Base-by-base conservation (phyloP, 53 echinoderm and acorn worm species). In the Stichopus horrens region DNA sequence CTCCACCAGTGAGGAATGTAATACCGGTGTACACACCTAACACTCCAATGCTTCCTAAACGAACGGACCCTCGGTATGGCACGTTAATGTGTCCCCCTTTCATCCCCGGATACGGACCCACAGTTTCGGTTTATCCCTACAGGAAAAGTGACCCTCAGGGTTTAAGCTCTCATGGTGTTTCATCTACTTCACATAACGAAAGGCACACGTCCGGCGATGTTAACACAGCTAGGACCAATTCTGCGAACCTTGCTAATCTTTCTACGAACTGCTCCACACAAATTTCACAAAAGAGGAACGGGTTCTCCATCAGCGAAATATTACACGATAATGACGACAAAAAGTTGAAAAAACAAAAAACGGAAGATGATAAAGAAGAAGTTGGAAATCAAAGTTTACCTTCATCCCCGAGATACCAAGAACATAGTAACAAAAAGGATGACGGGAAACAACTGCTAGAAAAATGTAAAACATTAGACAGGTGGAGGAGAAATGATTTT, bases 381-480 rank as follows among this genome's bases (percentile, higher is more conserved):
- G 7, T 16, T 81, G 53, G 57, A 56, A 7, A 21, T 10, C 56
- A 57, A 52, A 1, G 55, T n/a, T 56, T 57, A 58, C 2, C 81
- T 21, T 56, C 79, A 53, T 54, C 71, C 19, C 14, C 19, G 6
- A n/a, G 71, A n/a, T 71, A 18, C n/a, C 21, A 71, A 71, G 71
- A 20, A 16, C 37, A 74, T 14, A 21, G 23, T 75, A 75, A 21
- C 21, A 57, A 56, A 18, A 58, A 57, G 1, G 18, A 81, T 21
- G 21, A 57, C 9, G 81, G 57, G 21, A 56, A 81, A 81, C 55
- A 58, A 81, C 58, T 81, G n/a, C 58, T 81, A 7, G 81, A 81
- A 81, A 81, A 81, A 57, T 81, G 81, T 58, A 81, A 81, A 81
- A 81, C 56, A 21, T 58, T 81, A 53, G 81, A 81, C 11, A 56